Evolutionary conservation across 2,888 invertebrate genomes (phyloP), one percentile per base, ranked within the genome.

Genomic region (Cetonia aurata): DNA sequence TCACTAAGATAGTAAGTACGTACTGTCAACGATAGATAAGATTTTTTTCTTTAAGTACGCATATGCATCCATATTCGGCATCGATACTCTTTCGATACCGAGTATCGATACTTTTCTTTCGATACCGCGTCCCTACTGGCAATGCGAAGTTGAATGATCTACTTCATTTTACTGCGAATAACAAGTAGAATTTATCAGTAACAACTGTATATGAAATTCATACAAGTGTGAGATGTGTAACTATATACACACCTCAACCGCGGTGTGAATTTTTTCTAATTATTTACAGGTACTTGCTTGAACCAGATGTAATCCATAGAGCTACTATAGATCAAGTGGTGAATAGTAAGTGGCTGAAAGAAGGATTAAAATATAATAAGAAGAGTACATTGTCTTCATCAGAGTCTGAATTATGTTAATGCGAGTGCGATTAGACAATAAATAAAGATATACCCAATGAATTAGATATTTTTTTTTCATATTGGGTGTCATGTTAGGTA

Each of bases 251-350:
- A 10, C n/a, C 46, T 62, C 37, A 62, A 13, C 6, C 17, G n/a
- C 1, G 9, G 41, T 31, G 55, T 25, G 19, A 62, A n/a, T 56
- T 33, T 55, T 31, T 48, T 13, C n/a, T 12, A 37, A 12, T 19
- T 41, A 37, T 59, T 57, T 50, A 33, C 73, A 85, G 86, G 67
- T 81, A 81, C 65, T 83, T 89, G 59, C 79, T 89, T 59, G 88
- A 89, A 79, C 87, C 88, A 0, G 86, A 88, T 74, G 84, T 87
- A 0, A 83, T 83, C 0, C 81, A 82, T 62, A 79, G 88, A 68
- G 82, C 84, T 9, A 85, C 84, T 0, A 83, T 87, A 59, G 77
- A 80, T 19, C 83, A 84, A 74, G 80, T 85, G 2, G 73, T 77
- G 1, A 79, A 78, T 42, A 80, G 83, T 71, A 56, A 78, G n/a